Percentiles rank a stretch among this genome's conserved stretches.
Conservation (phyloP, 2,797 vertebrate species). For the Neostethus bicornis region DNA sequence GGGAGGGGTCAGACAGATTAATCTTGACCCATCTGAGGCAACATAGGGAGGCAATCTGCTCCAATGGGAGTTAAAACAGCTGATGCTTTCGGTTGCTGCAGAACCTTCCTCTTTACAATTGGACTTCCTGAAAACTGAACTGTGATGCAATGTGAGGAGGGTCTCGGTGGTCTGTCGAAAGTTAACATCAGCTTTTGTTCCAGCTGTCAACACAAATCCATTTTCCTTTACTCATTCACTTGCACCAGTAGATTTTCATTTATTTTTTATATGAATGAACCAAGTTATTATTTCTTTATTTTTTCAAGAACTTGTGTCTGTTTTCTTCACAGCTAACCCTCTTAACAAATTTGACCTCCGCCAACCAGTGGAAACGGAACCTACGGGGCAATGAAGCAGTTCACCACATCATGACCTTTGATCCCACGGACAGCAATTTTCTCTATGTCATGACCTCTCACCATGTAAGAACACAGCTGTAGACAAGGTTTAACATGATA, state of each 20-base stretch:
- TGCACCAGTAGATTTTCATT: too few relatives aligned
- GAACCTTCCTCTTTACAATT: background rate
- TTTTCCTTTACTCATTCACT: background rate
- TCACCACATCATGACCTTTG: slow-evolving; percentile 95
- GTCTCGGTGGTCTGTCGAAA: background rate
- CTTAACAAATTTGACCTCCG: slow-evolving; percentile 81
- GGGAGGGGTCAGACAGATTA: background rate
- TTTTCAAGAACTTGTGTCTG: slow-evolving; percentile 24
- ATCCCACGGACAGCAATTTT: slow-evolving; percentile 89
- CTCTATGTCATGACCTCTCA: slow-evolving; percentile 96
- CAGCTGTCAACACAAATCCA: slow-evolving; percentile 14
- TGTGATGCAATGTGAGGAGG: background rate
- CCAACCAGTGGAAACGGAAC: slow-evolving; percentile 83
- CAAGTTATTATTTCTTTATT: background rate
- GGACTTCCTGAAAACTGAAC: background rate
- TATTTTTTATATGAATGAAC: background rate
- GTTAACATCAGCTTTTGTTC: background rate
- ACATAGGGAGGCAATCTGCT: too few relatives aligned
- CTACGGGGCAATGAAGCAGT: slow-evolving; percentile 88
- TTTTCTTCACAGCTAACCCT: slow-evolving; percentile 85
- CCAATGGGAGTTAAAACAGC: background rate
- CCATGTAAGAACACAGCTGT: slow-evolving; percentile 82
- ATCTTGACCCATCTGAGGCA: background rate
- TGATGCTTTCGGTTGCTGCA: too few relatives aligned
- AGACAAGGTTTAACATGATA: background rate